A percentile compares a stretch with the other conserved stretches of the same genome.
These are phyloP conservation scores for Leptopilina syphax DNA, from an alignment of 2,888 invertebrate species.

Conservation along the genomic window DNA sequence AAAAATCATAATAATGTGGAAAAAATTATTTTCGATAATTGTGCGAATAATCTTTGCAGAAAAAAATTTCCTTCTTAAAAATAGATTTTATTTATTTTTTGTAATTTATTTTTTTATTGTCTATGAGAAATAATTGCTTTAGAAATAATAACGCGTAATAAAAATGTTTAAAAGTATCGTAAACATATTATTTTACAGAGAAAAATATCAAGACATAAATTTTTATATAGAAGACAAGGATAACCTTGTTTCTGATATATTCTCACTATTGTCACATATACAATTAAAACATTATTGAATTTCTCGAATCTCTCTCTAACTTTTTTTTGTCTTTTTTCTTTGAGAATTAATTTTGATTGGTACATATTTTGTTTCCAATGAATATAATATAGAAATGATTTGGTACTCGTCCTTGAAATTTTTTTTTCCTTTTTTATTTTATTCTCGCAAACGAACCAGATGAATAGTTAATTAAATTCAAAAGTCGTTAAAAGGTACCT, in stretches of 20 bases:
- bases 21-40: too few species aligned
- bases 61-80: too few species aligned
- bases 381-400: neutral
- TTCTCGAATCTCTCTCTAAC: neutral
- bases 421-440: neutral
- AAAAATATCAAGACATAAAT: neutral
- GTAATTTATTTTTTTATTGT: neutral
- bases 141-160: too few species aligned
- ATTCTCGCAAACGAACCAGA: neutral
- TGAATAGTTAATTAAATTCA: neutral
- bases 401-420: slow-evolving; percentile 21
- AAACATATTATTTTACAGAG: neutral
- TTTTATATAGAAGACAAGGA: slow-evolving; percentile 1
- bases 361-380: neutral
- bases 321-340: neutral
- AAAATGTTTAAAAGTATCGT: neutral
- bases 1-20: too few species aligned
- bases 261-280: neutral
- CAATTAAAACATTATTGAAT: neutral
- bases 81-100: neutral
- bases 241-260: neutral
- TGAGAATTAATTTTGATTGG: neutral
- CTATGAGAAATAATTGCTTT: neutral
- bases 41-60: too few species aligned
- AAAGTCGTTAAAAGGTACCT: neutral